Evolutionary conservation across 2,888 invertebrate genomes (phyloP), one percentile per base, ranked within the genome.

Genomic region (Stictocephala bisonia): DNA sequence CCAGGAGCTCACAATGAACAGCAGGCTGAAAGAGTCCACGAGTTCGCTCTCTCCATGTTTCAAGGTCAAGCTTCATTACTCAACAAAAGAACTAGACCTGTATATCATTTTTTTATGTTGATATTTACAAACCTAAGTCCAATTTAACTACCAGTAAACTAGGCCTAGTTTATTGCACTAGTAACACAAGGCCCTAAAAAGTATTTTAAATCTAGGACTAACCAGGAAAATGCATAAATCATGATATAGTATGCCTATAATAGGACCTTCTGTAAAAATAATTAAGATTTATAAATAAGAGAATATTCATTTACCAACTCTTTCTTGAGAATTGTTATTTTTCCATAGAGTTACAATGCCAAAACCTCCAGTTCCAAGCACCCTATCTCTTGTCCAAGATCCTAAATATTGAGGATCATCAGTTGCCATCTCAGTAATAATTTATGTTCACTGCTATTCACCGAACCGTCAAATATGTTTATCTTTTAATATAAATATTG

Each of bases 361-460:
- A 81, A 93, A 93, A 72, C 90, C 90, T 56, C 93, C 93, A 58
- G 88, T 86, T 20, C 93, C 93, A 26, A 93, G 84, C 70, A 87
- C 84, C 79, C 88, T 85, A 68, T 89, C 88, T 80, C 86, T 86
- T 64, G 85, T 84, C 91, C 91, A 91, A 11, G 66, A 41, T 3
- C 75, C 76, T 18, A 68, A 40, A 66, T 15, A 20, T 18, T 22
- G 51, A 20, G 67, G 44, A 31, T 75, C 67, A 15, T 74, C 71
- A 9, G 50, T 24, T 11, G 64, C 41, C 64, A 64, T 64, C 24
- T 22, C n/a, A 44, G 15, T n/a, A n/a, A n/a, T n/a, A n/a, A n/a
- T n/a, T n/a, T n/a, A n/a, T n/a, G n/a, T n/a, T n/a, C n/a, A n/a
- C n/a, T n/a, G n/a, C n/a, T n/a, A n/a, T n/a, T n/a, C n/a, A n/a